Conservation (phyloP, 2,888 invertebrate genomes). For the Macropis europaea region DNA sequence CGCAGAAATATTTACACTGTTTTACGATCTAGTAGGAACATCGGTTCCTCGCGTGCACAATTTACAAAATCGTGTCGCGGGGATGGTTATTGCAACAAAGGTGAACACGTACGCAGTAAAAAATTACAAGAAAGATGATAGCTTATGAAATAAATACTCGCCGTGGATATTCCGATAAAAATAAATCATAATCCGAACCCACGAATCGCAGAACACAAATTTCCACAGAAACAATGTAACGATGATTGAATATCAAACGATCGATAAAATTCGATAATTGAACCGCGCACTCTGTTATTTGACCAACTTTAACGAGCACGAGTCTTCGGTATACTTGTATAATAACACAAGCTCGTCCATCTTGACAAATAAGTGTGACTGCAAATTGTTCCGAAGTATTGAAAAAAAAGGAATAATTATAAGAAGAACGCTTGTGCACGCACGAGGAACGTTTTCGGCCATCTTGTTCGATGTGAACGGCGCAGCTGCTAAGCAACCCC, state of each 20-base stretch:
- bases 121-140: neutral
- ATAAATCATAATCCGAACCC: neutral
- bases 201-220: neutral
- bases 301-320: neutral
- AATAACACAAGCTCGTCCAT: neutral
- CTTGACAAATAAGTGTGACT: neutral
- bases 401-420: constrained; percentile 13
- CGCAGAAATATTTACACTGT: constrained; percentile 9
- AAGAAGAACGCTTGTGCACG: constrained; percentile 56
- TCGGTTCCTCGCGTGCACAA: neutral
- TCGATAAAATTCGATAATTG: neutral
- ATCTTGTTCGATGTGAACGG: constrained; percentile 73
- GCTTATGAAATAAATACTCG: neutral
- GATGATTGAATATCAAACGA: neutral
- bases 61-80: neutral
- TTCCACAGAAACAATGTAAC: neutral
- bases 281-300: neutral
- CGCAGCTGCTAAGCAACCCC: constrained; percentile 71
- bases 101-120: neutral
- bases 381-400: constrained; percentile 24
- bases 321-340: rapidly evolving
- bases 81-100: neutral
- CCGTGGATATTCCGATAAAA: neutral
- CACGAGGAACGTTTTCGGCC: constrained; percentile 68
- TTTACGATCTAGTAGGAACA: constrained; percentile 39